Percentiles rank a stretch among this genome's conserved stretches.
Evolutionary conservation across 2,113 vertebrate genomes (phyloP).

Genomic region (Athene noctua): DNA sequence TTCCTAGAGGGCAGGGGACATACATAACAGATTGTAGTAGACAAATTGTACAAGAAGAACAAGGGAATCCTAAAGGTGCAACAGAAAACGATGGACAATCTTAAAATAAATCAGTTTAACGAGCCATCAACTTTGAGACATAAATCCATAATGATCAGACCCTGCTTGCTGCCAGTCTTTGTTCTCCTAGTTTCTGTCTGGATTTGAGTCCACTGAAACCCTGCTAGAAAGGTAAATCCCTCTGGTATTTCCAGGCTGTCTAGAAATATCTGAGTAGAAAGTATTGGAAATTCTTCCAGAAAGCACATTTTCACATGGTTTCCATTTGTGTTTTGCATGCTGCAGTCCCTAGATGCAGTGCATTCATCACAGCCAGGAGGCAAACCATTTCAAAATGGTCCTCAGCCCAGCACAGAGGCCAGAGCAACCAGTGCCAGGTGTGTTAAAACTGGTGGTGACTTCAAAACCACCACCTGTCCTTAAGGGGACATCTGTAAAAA

Average conservation of each 20-base stretch:
- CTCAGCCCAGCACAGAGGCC: not conserved
- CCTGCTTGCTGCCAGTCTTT: not conserved
- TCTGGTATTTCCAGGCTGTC: not conserved
- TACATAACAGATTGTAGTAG: not conserved
- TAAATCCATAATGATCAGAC: not conserved
- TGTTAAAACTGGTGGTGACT: not conserved
- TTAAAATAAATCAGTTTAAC: slow-evolving; percentile 18
- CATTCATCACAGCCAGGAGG: not conserved
- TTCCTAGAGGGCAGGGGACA: not conserved
- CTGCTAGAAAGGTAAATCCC: not conserved
- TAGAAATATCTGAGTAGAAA: not conserved
- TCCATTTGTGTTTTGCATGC: not conserved
- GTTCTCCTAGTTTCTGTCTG: not conserved
- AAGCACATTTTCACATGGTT: not conserved
- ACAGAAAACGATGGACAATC: not conserved
- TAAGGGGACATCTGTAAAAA: not conserved
- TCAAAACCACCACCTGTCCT: not conserved
- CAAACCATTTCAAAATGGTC: not conserved
- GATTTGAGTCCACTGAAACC: not conserved
- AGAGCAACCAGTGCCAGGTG: not conserved
- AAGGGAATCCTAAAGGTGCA: not conserved
- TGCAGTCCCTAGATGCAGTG: not conserved
- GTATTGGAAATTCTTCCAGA: not conserved
- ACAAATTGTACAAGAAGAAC: not conserved
- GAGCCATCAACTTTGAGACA: not conserved